Conservation (phyloP, 2,797 vertebrate species). For the Cuniculus paca region DNA sequence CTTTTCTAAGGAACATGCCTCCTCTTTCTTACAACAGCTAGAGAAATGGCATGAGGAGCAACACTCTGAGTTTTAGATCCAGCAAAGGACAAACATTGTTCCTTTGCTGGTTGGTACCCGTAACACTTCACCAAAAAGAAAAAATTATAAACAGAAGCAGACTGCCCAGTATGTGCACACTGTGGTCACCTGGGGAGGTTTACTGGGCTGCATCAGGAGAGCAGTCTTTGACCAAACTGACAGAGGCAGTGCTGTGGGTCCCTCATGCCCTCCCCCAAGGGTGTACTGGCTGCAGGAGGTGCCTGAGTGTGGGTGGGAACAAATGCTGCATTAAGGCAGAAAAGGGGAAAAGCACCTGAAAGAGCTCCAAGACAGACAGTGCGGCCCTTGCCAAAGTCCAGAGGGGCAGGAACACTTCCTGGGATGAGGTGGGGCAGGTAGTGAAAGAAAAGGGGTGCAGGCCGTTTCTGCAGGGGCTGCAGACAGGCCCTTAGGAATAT, state of each 20-base stretch:
- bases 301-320: not conserved
- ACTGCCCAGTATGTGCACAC: not conserved
- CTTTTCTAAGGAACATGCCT: slow-evolving; percentile 85
- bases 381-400: slow-evolving; percentile 24
- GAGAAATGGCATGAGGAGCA: slow-evolving; percentile 62
- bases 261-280: not conserved
- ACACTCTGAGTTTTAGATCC: slow-evolving; percentile 70
- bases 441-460: slow-evolving; percentile 43
- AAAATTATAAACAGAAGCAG: slow-evolving; percentile 68
- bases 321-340: slow-evolving; percentile 11
- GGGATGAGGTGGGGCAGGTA: slow-evolving; percentile 53
- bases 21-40: slow-evolving; percentile 44
- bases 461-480: slow-evolving; percentile 39
- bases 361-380: not conserved
- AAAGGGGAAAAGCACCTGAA: slow-evolving; percentile 48
- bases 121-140: slow-evolving; percentile 84
- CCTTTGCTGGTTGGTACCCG: slow-evolving; percentile 85
- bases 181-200: slow-evolving; percentile 8
- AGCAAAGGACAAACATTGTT: slow-evolving; percentile 76
- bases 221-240: slow-evolving; percentile 42
- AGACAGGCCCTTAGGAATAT: slow-evolving; percentile 63
- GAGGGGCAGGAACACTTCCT: slow-evolving; percentile 40
- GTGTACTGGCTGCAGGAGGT: not conserved
- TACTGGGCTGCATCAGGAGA: not conserved
- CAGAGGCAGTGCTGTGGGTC: not conserved